phyloP scores from a whole-genome alignment of 2,797 vertebrate genomes.

The Limnodromus scolopaceus region DNA sequence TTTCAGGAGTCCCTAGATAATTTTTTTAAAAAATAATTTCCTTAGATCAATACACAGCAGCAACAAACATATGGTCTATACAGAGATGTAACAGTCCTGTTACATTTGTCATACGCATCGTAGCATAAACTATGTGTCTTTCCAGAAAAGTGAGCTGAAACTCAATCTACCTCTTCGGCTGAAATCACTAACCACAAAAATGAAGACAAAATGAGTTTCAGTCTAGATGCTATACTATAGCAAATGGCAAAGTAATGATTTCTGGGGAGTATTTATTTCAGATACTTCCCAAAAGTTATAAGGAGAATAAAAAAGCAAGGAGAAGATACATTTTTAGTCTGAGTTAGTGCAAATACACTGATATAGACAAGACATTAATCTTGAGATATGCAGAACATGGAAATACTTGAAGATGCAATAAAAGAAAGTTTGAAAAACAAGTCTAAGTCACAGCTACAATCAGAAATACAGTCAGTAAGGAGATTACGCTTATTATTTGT shows the following conservation, averaged over 20 bases:
- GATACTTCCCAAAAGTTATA: not conserved
- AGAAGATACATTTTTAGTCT: not conserved
- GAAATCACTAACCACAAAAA: conserved; percentile 25
- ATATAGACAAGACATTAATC: not conserved
- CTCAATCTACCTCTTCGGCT: not conserved
- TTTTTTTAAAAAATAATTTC: not conserved
- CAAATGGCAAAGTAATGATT: not conserved
- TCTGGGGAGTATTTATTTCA: not conserved
- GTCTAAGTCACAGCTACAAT: not conserved
- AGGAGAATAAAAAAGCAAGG: not conserved
- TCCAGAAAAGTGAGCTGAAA: not conserved
- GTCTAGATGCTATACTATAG: not conserved
- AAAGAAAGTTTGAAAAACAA: not conserved
- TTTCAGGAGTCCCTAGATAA: not conserved
- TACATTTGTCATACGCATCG: not conserved
- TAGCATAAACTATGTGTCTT: not conserved
- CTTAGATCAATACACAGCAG: not conserved
- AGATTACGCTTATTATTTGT: not conserved
- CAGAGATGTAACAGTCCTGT: not conserved
- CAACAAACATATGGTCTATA: not conserved
- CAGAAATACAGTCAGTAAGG: not conserved
- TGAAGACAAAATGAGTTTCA: not conserved
- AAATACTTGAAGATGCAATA: not conserved
- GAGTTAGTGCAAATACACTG: not conserved
- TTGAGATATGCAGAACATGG: not conserved